A percentile compares a stretch with the other conserved stretches of the same genome.
Evolutionary conservation across 2,888 invertebrate species (phyloP).

Genomic region (Pseudococcus longispinus): DNA sequence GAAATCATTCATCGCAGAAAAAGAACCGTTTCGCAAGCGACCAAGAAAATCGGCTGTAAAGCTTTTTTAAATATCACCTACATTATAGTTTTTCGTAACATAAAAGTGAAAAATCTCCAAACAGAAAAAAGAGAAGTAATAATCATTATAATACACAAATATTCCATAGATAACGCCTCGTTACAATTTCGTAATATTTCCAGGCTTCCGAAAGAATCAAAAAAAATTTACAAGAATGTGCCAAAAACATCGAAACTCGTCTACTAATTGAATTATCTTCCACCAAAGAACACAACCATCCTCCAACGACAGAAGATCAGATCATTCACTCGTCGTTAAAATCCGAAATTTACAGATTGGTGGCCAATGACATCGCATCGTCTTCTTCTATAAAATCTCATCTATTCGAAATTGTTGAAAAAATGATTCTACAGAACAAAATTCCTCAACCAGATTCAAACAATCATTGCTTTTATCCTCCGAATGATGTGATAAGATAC

Average conservation of each 20-base stretch:
- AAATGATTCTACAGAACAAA: not conserved
- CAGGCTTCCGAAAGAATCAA: constrained; percentile 4
- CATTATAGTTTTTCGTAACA: not conserved
- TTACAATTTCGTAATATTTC: not conserved
- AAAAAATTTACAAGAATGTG: not conserved
- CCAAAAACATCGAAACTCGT: not conserved
- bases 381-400: not conserved
- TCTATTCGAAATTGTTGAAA: not conserved
- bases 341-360: not conserved
- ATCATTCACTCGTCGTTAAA: constrained; percentile 12
- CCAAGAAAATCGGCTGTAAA: constrained; percentile 30
- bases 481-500: constrained; percentile 1
- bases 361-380: not conserved
- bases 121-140: not conserved
- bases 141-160: not conserved
- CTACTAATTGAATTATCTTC: not conserved
- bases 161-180: not conserved
- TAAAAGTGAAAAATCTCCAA: not conserved
- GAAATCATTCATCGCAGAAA: not conserved
- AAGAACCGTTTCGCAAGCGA: not conserved
- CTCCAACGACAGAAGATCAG: not conserved
- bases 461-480: constrained; percentile 11
- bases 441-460: not conserved
- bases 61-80: constrained; percentile 3
- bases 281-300: constrained; percentile 17